Evolutionary conservation across 2,797 vertebrate genomes (phyloP), one percentile per base, ranked within the genome.

Genomic region (Silurus aristotelis): DNA sequence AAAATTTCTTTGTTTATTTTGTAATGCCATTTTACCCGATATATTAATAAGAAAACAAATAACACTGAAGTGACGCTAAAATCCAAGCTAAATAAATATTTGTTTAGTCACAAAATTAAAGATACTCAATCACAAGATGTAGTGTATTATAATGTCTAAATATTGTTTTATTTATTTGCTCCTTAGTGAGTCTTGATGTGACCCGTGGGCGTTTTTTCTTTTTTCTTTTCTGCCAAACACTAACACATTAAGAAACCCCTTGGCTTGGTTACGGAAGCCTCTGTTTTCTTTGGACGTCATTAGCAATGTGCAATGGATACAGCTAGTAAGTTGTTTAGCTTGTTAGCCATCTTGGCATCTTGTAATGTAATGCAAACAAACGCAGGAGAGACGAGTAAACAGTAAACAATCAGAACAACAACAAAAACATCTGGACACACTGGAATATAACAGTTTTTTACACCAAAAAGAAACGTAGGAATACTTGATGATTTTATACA

Each of bases 331-430:
- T 12, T 77, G 17, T 19, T 78, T 38, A n/a, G 58, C 17, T 38
- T 13, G 75, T 64, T 80, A 80, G 77, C 60, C 38, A 27, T 66
- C 43, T 80, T 10, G 60, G 43, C 60, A 64, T 27, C 22, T 64
- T 14, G 43, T 17, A 60, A 48, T 25, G 77, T 22, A 46, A 25
- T 46, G 38, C 77, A 64, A 80, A 80, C 60, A 80, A 80, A 25
- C 22, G 27, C 46, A 46, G 77, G 77, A 63, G 77, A 79, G 46
- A 15, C 14, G 77, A n/a, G 77, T 15, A 46, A 48, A 64, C 43
- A 17, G 60, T 48, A 46, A 64, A 80, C 60, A 80, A 63, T 43
- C 5, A 10, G 76, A 63, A 60, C 27, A 27, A 79, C n/a, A 15
- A 60, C 9, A 17, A 38, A 19, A 17, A 2, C 58, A 63, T 79